Evolutionary conservation across 2,113 vertebrate species (phyloP), one percentile per base, ranked within the genome.

Genomic region (Atlantisia rogersi): DNA sequence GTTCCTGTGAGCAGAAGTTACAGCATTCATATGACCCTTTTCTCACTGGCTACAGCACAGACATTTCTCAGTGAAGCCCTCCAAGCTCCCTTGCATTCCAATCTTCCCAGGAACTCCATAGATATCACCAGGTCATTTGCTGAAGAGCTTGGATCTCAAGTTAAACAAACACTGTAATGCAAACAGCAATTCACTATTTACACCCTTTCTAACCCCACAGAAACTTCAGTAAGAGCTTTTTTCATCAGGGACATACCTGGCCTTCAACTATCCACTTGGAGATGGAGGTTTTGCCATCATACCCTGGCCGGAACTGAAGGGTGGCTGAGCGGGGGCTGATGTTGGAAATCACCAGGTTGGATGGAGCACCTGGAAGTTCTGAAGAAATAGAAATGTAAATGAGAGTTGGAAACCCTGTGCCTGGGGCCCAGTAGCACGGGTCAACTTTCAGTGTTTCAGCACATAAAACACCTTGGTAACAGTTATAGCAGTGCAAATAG

Each of bases 321-420:
- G 98, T 99, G 85, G 98, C 99, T 1, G 99, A 98, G 48, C 98
- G 99, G 63, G 99, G 99, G 95, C 99, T 99, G 94, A 99, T 99
- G 97, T 99, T 99, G 95, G 99, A 99, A 76, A 99, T 99, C 94
- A 99, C 98, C 58, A 99, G 97, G 90, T 99, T 99, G 71, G 99
- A 98, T 0, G 99, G 99, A 39, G 98, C 98, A 9, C 99, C 99
- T 11, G 99, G 99, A 86, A 99, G 99, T 67, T 99, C 99, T 99
- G 73, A 19, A 82, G 28, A 59, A 64, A 44, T 1, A 63, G 20
- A 71, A 88, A 77, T 19, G 4, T 2, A 67, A 63, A 10, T 12
- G 21, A 81, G 39, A 77, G 11, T 17, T 31, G 53, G 65, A 60
- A 95, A 75, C 0, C 6, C 40, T 17, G 17, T 31, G 35, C 1